Base-by-base conservation (phyloP, 2,113 vertebrate species). In the Corvus hawaiiensis region DNA sequence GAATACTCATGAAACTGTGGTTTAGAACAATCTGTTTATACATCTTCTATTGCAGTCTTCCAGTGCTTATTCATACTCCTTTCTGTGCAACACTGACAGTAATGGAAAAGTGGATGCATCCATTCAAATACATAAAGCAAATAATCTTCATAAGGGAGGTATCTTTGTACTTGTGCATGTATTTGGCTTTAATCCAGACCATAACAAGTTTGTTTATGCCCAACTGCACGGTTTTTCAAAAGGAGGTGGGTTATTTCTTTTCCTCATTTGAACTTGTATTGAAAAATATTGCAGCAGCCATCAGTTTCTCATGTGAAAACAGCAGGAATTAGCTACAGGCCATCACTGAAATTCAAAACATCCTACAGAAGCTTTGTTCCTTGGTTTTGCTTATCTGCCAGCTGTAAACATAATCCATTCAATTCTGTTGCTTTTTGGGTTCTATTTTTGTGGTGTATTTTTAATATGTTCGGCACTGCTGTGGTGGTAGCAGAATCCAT, bases 251-350 rank as follows among this genome's bases (percentile, higher is more conserved):
- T 78, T 96, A 94, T 87, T 96, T 94, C 82, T 92, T 94, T 96
- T 82, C 87, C 89, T 93, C 43, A n/a, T 89, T 94, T 94, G 92
- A 96, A 93, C 68, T 94, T 90, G 32, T 51, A 68, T 81, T 95
- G 90, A 89, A 91, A 95, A 95, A 91, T 83, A 71, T 68, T 94
- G 90, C 83, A 91, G 80, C 89, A 94, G 81, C 91, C 95, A 54
- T 94, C 93, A 77, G 87, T 96, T 89, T 97, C 76, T 90, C 48
- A 32, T 88, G 74, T 93, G 89, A 93, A 97, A 97, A 89, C 94
- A 94, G 95, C 90, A 82, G 72, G 92, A 82, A 94, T 95, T 97
- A 97, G 89, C 93, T 93, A 82, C 72, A 93, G 94, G 95, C 90
- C 78, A 84, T 85, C 85, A 88, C 59, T 79, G 84, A 95, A 95